Evolutionary conservation across 1,140 invertebrate genomes (phyloP).

Genomic region (Orchestia grillus): DNA sequence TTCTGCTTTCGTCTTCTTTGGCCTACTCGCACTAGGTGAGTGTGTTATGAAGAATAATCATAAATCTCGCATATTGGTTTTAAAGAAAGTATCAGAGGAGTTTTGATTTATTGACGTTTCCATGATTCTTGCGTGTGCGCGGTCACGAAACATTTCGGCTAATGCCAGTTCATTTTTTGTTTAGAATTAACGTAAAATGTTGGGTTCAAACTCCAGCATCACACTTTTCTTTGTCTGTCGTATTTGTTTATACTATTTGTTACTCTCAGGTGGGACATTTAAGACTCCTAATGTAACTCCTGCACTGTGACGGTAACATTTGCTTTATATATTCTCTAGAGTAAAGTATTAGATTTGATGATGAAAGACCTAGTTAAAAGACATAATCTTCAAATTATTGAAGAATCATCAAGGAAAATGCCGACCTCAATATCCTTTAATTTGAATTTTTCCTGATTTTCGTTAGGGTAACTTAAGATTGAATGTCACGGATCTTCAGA

Average conservation of each 20-base stretch:
- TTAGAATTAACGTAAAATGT: background rate
- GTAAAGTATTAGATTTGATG: too few species aligned
- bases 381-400: too few species aligned
- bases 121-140: background rate
- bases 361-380: too few species aligned
- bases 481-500: too few species aligned
- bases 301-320: background rate
- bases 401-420: too few species aligned
- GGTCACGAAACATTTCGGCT: background rate
- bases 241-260: background rate
- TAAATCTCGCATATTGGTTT: background rate
- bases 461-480: too few species aligned
- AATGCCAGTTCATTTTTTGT: background rate
- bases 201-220: background rate
- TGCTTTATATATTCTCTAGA: background rate
- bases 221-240: background rate
- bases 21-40: background rate
- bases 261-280: background rate
- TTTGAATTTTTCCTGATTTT: too few species aligned
- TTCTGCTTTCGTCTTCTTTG: background rate
- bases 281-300: background rate
- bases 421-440: too few species aligned
- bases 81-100: background rate
- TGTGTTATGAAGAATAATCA: background rate
- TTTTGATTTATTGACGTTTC: background rate